Percentiles rank a stretch among this genome's conserved stretches.
These are phyloP conservation scores for Pedetes capensis DNA, from an alignment of 2,113 vertebrate species.

Conservation along the genomic window DNA sequence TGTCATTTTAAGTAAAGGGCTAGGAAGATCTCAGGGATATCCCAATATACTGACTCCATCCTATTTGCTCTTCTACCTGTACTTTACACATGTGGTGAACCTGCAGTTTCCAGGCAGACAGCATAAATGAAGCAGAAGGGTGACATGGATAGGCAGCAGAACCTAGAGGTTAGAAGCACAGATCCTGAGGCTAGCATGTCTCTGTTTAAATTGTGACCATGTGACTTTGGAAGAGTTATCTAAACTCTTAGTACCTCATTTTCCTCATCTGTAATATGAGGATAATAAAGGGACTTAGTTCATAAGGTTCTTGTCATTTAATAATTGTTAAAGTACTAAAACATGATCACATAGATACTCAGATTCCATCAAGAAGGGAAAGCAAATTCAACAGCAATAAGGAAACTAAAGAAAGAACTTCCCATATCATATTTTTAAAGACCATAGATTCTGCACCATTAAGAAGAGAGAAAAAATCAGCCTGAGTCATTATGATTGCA, in stretches of 20 bases:
- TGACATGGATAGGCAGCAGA: background rate
- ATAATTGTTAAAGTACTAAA: background rate
- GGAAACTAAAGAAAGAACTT: background rate
- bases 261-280: background rate
- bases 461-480: background rate
- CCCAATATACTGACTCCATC: background rate
- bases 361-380: background rate
- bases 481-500: background rate
- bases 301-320: background rate
- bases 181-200: background rate
- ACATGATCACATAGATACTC: background rate
- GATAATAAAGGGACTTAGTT: background rate
- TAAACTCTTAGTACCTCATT: background rate
- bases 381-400: background rate
- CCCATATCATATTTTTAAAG: background rate
- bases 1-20: conserved; percentile 4
- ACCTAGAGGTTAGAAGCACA: background rate
- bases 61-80: background rate
- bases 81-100: accelerated
- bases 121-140: background rate
- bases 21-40: background rate
- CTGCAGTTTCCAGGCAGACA: background rate
- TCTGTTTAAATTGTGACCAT: background rate
- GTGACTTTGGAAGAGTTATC: background rate
- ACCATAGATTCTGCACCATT: background rate